Base-by-base conservation (phyloP, 2,113 vertebrate genomes). In the Pungitius pungitius region DNA sequence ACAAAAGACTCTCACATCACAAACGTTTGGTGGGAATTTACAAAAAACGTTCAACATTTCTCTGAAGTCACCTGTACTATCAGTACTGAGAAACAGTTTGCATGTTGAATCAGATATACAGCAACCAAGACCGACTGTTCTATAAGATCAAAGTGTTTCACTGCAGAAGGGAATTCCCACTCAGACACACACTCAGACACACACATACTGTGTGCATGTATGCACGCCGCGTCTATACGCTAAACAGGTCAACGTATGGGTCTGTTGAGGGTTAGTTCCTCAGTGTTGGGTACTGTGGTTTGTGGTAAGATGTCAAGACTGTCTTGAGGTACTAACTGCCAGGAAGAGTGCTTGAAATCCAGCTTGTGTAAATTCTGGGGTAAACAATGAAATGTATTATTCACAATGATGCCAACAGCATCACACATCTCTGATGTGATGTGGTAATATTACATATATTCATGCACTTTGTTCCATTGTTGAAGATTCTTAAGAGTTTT, bases 221-320 rank as follows among this genome's bases (percentile, higher is more conserved):
- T 70, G 67, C 61, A 75, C 17, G 18, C 35, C 63, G 57, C 49
- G 20, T 69, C 79, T 52, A 39, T 62, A 68, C 26, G 55, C 20
- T 69, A 84, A 89, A 52, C 69, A 56, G 87, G 72, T 84, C 78
- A 83, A 73, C 73, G 20, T 75, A 75, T 71, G 82, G 65, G 43
- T 47, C 40, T 49, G 42, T 70, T 77, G n/a, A 54, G 70, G 47
- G 76, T 70, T 43, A 70, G 74, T 73, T 84, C 76, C 73, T 83
- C 69, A 60, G 60, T 60, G 57, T 37, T 43, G 49, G 69, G 60
- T 69, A 69, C 18, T 87, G 85, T 77, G 86, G 89, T 84, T 84
- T 88, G 86, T 66, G 82, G 71, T 57, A 15, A 79, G 54, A 74
- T 78, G 52, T 73, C 51, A 81, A 81, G 43, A 76, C 71, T 65